Evolutionary conservation across 2,797 vertebrate species (phyloP).

Genomic region (Chrosomus eos): DNA sequence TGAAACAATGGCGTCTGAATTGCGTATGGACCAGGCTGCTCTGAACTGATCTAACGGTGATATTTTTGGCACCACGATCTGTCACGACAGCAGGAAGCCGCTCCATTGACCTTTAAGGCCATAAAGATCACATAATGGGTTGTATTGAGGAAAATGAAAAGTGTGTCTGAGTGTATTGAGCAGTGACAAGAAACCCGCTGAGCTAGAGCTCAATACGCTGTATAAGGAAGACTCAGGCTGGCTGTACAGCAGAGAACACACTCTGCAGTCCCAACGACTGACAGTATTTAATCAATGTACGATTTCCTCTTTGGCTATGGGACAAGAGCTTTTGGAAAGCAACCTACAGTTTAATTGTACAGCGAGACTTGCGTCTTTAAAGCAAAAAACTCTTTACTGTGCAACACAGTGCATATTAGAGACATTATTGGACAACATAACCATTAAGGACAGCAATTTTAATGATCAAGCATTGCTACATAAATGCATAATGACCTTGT

Average conservation of each 20-base stretch:
- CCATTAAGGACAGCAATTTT: neutral
- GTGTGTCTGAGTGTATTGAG: constrained; percentile 68
- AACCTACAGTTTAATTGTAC: constrained; percentile 13
- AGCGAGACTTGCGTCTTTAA: neutral
- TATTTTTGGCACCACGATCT: constrained; percentile 55
- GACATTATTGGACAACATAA: neutral
- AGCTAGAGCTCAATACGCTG: constrained; percentile 65
- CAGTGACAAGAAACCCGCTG: constrained; percentile 68
- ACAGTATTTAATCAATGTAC: constrained; percentile 57
- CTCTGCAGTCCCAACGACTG: constrained; percentile 37
- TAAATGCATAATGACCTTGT: neutral
- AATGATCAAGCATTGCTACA: neutral
- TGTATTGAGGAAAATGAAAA: constrained; percentile 72
- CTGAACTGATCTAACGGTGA: constrained; percentile 26
- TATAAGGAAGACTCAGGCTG: constrained; percentile 67
- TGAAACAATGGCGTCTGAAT: constrained; percentile 29
- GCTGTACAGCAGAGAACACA: constrained; percentile 40
- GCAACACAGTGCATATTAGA: neutral
- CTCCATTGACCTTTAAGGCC: constrained; percentile 75
- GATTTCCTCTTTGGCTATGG: constrained; percentile 37
- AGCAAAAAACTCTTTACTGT: neutral
- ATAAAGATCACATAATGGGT: constrained; percentile 69
- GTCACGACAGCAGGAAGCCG: constrained; percentile 63
- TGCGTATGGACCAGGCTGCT: constrained; percentile 9
- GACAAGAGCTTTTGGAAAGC: constrained; percentile 24